Conservation (phyloP, 2,113 vertebrate species). For the Dasyurus viverrinus region DNA sequence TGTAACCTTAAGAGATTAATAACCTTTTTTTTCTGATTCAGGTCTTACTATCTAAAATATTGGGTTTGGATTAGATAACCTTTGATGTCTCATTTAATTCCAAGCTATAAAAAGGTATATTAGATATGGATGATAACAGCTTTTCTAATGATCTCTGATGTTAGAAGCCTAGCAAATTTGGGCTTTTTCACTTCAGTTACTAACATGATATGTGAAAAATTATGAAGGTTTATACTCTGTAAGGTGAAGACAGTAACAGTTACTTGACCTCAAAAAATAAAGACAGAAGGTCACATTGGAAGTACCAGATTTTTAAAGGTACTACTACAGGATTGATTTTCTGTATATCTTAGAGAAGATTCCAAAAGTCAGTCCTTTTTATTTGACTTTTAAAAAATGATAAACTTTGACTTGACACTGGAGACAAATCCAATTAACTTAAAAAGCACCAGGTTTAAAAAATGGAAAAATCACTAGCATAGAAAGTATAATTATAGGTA, state of each 20-base stretch:
- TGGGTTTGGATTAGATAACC: neutral
- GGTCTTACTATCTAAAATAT: neutral
- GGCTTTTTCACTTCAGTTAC: neutral
- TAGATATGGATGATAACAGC: neutral
- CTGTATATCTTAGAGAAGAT: neutral
- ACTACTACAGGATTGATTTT: neutral
- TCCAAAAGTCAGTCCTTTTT: neutral
- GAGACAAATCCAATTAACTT: neutral
- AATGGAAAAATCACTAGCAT: neutral
- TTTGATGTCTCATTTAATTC: neutral
- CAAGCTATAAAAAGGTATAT: neutral
- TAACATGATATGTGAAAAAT: neutral
- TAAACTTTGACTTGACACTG: neutral
- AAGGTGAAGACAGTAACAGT: neutral
- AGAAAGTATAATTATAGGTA: neutral
- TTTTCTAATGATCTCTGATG: neutral
- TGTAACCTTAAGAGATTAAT: neutral
- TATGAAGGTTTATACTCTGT: neutral
- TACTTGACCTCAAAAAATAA: neutral
- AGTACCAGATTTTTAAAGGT: neutral
- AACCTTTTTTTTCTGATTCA: neutral
- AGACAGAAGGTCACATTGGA: neutral
- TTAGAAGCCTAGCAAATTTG: neutral
- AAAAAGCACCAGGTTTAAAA: neutral
- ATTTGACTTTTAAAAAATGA: neutral